A percentile compares a stretch with the other conserved stretches of the same genome.
These are phyloP conservation scores for Atta texana DNA, from an alignment of 1,140 invertebrate species.

Conservation along the genomic window DNA sequence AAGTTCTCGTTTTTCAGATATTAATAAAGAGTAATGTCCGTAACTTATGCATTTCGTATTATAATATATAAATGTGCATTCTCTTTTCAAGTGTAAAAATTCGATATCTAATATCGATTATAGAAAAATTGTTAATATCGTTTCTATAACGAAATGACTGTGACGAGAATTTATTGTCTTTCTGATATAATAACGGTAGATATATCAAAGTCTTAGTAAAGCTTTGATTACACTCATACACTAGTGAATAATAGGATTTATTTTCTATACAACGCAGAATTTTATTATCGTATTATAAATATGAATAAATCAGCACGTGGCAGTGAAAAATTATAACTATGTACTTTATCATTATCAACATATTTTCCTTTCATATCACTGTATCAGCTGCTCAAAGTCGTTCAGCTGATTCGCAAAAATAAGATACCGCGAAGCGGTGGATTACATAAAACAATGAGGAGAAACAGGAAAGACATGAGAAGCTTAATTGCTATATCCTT, in stretches of 20 bases:
- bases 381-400: neutral
- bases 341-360: constrained; percentile 56
- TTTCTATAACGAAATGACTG: constrained; percentile 35
- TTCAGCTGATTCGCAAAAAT: constrained; percentile 37
- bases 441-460: constrained; percentile 16
- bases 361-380: constrained; percentile 9
- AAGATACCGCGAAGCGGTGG: neutral
- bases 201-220: constrained; percentile 39
- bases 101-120: neutral
- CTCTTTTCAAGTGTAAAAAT: constrained; percentile 20
- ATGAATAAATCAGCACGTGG: constrained; percentile 65
- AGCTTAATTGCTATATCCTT: neutral
- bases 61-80: constrained; percentile 44
- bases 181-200: neutral
- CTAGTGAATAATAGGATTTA: constrained; percentile 31
- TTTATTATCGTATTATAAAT: constrained; percentile 17
- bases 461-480: neutral
- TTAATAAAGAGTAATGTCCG: constrained; percentile 32
- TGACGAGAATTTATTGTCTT: constrained; percentile 56
- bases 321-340: constrained; percentile 75
- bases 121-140: constrained; percentile 29
- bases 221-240: constrained; percentile 51
- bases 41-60: constrained; percentile 6
- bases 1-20: constrained; percentile 3
- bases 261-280: neutral